phyloP scores from a whole-genome alignment of 2,797 vertebrate genomes.

The Chelon labrosus region DNA sequence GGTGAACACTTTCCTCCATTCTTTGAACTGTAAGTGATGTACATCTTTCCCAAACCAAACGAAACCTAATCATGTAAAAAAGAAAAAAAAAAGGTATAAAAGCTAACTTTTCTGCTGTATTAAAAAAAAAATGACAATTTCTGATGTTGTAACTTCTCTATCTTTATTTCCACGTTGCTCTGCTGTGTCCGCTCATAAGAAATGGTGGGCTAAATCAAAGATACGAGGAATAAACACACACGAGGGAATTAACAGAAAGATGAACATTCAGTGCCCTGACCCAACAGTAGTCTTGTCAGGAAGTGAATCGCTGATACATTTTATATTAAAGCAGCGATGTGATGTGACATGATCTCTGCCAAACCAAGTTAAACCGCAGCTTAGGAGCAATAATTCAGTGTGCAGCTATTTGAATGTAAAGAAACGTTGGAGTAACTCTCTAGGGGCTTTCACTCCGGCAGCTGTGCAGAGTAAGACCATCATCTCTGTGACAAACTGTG shows the following conservation, averaged over 20 bases:
- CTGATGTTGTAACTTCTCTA: not conserved
- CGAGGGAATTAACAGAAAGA: not conserved
- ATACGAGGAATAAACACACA: not conserved
- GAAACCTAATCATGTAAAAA: constrained; percentile 79
- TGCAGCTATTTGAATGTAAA: not conserved
- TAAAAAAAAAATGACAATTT: constrained; percentile 31
- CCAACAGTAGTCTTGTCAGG: not conserved
- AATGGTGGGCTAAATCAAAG: not conserved
- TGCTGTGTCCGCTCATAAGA: not conserved
- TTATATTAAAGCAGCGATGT: not conserved
- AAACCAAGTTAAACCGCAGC: not conserved
- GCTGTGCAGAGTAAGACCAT: constrained; percentile 23
- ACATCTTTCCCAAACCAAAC: constrained; percentile 81
- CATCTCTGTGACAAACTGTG: constrained; percentile 37
- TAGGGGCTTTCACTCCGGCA: not conserved
- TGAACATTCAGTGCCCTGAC: not conserved
- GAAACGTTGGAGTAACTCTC: constrained; percentile 1
- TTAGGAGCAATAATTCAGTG: not conserved
- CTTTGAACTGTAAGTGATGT: constrained; percentile 80
- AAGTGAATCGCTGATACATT: not conserved
- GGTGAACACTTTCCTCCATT: constrained; percentile 64
- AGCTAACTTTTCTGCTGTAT: constrained; percentile 56
- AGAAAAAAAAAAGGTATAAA: constrained; percentile 70
- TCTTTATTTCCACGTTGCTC: constrained; percentile 3
- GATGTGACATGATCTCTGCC: no score